Base-by-base conservation (phyloP, 2,797 vertebrate species). In the Cynopterus sphinx region DNA sequence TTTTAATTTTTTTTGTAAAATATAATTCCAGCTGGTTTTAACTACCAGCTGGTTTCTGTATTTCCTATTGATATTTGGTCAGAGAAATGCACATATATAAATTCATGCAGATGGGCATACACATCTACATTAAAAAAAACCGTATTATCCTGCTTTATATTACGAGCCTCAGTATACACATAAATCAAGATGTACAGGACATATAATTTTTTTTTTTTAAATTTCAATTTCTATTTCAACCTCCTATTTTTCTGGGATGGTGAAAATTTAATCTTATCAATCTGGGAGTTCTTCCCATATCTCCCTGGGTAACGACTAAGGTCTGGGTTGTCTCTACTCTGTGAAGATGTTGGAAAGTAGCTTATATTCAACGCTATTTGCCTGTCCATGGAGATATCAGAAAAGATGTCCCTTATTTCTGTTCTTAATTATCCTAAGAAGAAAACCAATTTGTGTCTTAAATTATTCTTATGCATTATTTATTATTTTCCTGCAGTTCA, bases 401-500 rank as follows among this genome's bases (percentile, higher is more conserved):
- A 65, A 90, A 89, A 91, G 13, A 73, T 73, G 5, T 46, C 3
- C 19, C 5, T 86, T 84, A 70, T 74, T 90, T 2, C 3, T 82
- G 3, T 73, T 73, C 71, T 87, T 49, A 94, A 73, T 65, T 90
- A 93, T 41, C 33, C 11, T 36, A 63, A 91, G 33, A 93, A 33
- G 16, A 75, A 73, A 77, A 36, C 8, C 26, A 94, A 41, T 88
- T 93, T 90, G 49, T 4, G 43, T 71, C 57, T 95, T 82, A 89
- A 83, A 77, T 67, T 49, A 75, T 87, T 22, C 46, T 55, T 93
- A 39, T 2, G 33, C 33, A 70, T 68, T 87, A 94, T 93, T 65
- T 90, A 70, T 63, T 67, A 31, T 81, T 94, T 96, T 87, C 49
- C 17, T 82, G 21, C 2, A 61, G 78, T 79, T 96, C n/a, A 33